Base-by-base conservation (phyloP, 2,797 vertebrate genomes). In the Poecile montanus region DNA sequence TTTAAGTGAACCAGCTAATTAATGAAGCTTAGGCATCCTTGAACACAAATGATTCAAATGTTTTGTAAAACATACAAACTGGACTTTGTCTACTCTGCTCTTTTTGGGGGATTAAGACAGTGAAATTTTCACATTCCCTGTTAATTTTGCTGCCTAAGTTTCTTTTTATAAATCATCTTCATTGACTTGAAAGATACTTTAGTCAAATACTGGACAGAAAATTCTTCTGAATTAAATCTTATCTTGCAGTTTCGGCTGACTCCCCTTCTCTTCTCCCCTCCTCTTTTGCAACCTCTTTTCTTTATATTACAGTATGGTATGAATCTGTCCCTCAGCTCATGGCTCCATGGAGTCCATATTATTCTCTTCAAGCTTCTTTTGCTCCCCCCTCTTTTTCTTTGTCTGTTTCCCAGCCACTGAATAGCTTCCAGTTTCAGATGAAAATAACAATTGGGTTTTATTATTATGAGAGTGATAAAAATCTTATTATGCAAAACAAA, bases 401-500 rank as follows among this genome's bases (percentile, higher is more conserved):
- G 8, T 23, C 48, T 90, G 20, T 60, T 90, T 93, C 91, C 67
- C n/a, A 90, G 44, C 5, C 40, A 63, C 3, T 75, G 34, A 91
- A 86, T 48, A 72, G 15, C 74, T 90, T 23, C 36, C 54, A 77
- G 42, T 60, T 91, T 72, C 62, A 85, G n/a, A 70, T 29, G 21
- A 87, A 95, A 93, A 62, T 51, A 95, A 58, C 27, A 51, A 87
- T 95, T 88, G 94, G 21, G 30, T 77, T 79, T 94, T 70, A 72
- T 61, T 79, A 75, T 67, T 72, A 50, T 11, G 44, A 93, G 44
- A 85, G 32, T 45, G 82, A 91, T 85, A 92, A 74, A 89, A 88
- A 84, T 50, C 78, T 86, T 42, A 70, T 56, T 80, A 86, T 58
- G 51, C 50, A 85, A 77, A 94, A 91, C 53, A 96, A 94, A 81